Evolutionary conservation across 2,113 vertebrate species (phyloP).

Genomic region (Muntiacus muntjak): DNA sequence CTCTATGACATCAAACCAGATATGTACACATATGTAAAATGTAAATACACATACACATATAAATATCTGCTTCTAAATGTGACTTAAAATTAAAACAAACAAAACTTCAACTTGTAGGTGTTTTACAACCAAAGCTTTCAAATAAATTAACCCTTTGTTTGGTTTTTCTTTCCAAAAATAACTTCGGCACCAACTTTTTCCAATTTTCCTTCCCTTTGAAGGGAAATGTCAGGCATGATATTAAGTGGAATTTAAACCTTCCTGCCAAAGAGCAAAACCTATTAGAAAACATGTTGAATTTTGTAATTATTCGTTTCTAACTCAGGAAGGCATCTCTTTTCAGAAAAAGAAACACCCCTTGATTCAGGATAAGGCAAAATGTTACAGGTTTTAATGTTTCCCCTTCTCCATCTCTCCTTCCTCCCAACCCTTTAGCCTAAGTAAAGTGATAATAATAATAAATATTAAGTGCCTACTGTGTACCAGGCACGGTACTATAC

Average conservation of each 20-base stretch:
- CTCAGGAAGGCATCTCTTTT: background rate
- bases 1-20: background rate
- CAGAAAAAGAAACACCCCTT: background rate
- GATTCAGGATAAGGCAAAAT: background rate
- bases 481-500: background rate
- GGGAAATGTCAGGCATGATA: background rate
- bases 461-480: background rate
- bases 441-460: background rate
- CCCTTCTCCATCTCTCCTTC: background rate
- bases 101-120: background rate
- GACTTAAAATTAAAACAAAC: conserved; percentile 10
- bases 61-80: background rate
- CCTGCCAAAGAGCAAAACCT: conserved; percentile 10
- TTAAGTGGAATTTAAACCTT: conserved; percentile 40
- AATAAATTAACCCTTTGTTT: conserved; percentile 18
- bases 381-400: background rate
- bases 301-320: background rate
- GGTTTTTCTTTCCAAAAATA: conserved; percentile 35
- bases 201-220: conserved; percentile 38
- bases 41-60: background rate
- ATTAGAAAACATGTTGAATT: conserved; percentile 18
- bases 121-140: conserved; percentile 7
- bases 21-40: background rate
- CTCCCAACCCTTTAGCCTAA: background rate
- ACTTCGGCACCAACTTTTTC: conserved; percentile 32